phyloP scores from a whole-genome alignment of 2,888 invertebrate species.

The Melitaea athalia region DNA sequence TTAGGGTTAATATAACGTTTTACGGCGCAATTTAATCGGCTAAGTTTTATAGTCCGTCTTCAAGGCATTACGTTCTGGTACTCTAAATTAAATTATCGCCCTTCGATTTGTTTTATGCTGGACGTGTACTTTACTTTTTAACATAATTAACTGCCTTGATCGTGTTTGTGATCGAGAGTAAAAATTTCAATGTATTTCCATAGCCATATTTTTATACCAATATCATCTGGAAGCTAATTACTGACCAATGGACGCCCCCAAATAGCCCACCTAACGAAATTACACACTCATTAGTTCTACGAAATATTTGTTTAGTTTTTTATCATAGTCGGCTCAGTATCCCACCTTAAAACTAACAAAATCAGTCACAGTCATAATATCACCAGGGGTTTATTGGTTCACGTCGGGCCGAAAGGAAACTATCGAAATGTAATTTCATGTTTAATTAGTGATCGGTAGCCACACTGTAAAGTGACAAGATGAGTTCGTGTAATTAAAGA shows the following conservation, averaged over 20 bases:
- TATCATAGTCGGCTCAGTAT: conserved; percentile 66
- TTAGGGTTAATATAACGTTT: conserved; percentile 73
- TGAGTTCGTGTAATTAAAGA: conserved; percentile 58
- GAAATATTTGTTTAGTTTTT: conserved; percentile 72
- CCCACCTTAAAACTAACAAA: conserved; percentile 68
- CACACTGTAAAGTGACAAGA: conserved; percentile 35
- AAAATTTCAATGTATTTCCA: neutral
- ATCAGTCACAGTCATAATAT: conserved; percentile 72
- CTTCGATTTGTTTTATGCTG: conserved; percentile 5
- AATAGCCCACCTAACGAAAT: conserved; percentile 72
- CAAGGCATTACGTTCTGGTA: conserved; percentile 52
- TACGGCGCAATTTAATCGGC: conserved; percentile 64
- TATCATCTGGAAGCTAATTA: conserved; percentile 21
- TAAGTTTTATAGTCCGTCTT: conserved; percentile 58
- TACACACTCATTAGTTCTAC: conserved; percentile 79
- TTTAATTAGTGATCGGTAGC: conserved; percentile 31
- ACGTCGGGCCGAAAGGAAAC: conserved; percentile 50
- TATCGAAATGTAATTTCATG: conserved; percentile 48
- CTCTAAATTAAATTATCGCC: conserved; percentile 57
- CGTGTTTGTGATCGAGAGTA: neutral
- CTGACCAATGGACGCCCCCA: conserved; percentile 62
- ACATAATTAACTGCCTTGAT: neutral
- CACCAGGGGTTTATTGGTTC: conserved; percentile 55
- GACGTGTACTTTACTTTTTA: neutral
- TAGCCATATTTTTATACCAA: neutral